Percentiles rank a stretch among this genome's conserved stretches.
phyloP scores from a whole-genome alignment of 1,140 invertebrate genomes.

The Tetramorium simillimum region DNA sequence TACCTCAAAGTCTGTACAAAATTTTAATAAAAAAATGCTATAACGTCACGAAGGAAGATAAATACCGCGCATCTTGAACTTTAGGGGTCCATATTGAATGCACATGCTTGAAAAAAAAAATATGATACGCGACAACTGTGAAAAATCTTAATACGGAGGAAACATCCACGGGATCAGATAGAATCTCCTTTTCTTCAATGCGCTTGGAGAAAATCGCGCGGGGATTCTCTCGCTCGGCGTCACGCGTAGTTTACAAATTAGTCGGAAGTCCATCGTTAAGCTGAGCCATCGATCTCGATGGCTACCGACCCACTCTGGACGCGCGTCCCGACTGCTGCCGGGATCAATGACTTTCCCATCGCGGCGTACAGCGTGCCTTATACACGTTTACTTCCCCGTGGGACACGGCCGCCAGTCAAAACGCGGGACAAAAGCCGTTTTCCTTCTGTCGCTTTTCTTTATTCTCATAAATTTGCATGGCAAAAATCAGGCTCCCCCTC shows the following conservation, averaged over 20 bases:
- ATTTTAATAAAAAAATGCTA: too few relatives aligned
- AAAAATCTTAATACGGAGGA: neutral
- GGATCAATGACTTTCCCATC: conserved; percentile 56
- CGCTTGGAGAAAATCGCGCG: neutral
- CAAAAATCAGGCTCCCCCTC: conserved; percentile 69
- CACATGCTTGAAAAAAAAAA: too few relatives aligned
- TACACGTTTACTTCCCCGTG: neutral
- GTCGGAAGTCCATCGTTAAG: conserved; percentile 38
- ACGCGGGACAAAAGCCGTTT: conserved; percentile 33
- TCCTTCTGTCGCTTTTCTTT: conserved; percentile 45
- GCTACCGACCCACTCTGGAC: conserved; percentile 5
- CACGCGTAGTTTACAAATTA: conserved; percentile 36
- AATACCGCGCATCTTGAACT: too few relatives aligned
- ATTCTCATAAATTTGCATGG: conserved; percentile 69
- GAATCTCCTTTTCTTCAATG: neutral
- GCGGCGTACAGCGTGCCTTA: neutral
- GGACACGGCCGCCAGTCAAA: conserved; percentile 33
- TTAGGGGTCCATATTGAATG: too few relatives aligned
- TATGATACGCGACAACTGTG: neutral
- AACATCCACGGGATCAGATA: neutral
- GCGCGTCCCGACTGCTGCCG: neutral
- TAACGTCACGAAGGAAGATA: too few relatives aligned
- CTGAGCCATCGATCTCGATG: conserved; percentile 19
- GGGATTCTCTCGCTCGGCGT: neutral
- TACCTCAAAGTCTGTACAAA: too few relatives aligned